Conservation (phyloP, 2,888 invertebrate species). For the Troglohyphantes excavatus region DNA sequence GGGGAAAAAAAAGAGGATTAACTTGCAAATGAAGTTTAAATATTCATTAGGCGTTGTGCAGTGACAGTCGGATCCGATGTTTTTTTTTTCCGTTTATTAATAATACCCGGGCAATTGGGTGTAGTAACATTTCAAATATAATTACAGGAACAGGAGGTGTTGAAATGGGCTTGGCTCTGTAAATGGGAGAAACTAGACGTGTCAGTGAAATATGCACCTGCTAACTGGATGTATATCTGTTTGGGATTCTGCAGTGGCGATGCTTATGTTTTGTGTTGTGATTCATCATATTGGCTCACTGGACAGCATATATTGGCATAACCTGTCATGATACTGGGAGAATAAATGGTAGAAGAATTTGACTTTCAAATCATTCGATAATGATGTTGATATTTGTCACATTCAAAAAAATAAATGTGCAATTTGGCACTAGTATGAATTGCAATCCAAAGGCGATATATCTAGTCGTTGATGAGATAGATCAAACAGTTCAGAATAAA, state of each 20-base stretch:
- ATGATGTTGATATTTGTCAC: background rate
- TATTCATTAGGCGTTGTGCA: slow-evolving; percentile 23
- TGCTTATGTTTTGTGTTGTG: too few relatives aligned
- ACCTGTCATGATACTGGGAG: background rate
- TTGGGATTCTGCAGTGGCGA: background rate
- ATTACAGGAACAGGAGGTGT: slow-evolving; percentile 12
- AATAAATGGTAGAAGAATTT: background rate
- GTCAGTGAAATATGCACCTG: background rate
- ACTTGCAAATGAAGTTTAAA: slow-evolving; percentile 11
- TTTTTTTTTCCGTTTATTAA: background rate
- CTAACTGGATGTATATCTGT: background rate
- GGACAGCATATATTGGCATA: too few relatives aligned
- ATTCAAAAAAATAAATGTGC: background rate
- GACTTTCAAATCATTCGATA: background rate
- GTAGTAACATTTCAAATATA: slow-evolving; percentile 20
- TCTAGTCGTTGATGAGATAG: too few relatives aligned
- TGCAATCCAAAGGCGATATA: too few relatives aligned
- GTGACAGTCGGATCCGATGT: background rate
- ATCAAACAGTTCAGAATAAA: too few relatives aligned
- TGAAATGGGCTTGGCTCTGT: slow-evolving; percentile 8
- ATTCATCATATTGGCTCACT: too few relatives aligned
- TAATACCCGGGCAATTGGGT: background rate
- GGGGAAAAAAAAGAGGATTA: background rate
- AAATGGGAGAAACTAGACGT: background rate
- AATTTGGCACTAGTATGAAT: too few relatives aligned